Evolutionary conservation across 2,888 invertebrate genomes (phyloP), one percentile per base, ranked within the genome.

Genomic region (Rosalia funebris): DNA sequence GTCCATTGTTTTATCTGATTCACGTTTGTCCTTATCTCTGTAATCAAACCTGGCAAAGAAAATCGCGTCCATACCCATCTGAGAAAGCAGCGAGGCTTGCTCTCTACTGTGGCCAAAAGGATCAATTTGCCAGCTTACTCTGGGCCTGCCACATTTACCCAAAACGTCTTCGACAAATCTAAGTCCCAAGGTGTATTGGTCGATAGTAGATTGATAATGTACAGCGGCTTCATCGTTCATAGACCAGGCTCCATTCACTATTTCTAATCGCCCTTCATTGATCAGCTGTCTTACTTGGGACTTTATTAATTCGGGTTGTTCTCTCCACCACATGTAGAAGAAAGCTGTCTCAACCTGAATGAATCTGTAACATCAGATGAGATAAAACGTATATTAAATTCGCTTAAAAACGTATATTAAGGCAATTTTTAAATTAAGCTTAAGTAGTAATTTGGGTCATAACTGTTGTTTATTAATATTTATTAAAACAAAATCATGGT

Each of bases 81-180:
- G 84, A 0, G 87, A 84, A 1, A 86, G 84, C 20, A 83, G 73
- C n/a, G 89, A 88, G 0, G 89, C 88, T 69, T 88, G 87, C 74
- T 91, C 91, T 58, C 84, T 77, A n/a, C 87, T 86, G 75, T 94
- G 93, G 0, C 93, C 93, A 74, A 93, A 94, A 0, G 92, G 90
- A 82, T 94, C 93, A 12, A 94, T 92, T 80, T 94, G 92, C 93
- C 93, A 93, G 0, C 88, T 91, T 0, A 91, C 85, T 45, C 85
- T 86, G 0, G 93, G 92, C 19, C 89, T 84, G 0, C 87, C 92
- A 70, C 92, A 93, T 0, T 86, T 84, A 0, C 90, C 90, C 37
- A 92, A 84, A 0, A 88, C 88, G 47, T 90, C 88, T 61, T 88
- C 87, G 0, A 91, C 74, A 61, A 84, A 84, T 44, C 89, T 46